Evolutionary conservation across 2,888 invertebrate species (phyloP).

Genomic region (Caenorhabditis virilis): DNA sequence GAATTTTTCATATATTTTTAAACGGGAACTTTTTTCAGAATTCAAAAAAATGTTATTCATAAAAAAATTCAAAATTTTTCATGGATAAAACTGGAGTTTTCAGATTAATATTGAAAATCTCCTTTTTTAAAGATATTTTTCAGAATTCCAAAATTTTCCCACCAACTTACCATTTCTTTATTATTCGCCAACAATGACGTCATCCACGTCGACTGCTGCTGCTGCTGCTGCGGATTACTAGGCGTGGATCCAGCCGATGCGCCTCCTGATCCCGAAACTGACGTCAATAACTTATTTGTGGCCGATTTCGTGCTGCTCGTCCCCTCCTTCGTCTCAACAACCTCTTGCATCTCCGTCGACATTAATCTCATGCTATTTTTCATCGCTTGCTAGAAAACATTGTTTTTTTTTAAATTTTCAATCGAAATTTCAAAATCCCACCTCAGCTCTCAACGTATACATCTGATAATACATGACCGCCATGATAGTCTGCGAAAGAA

Average conservation of each 20-base stretch:
- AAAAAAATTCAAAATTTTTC: no score
- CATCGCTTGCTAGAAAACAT: background rate
- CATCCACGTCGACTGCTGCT: background rate
- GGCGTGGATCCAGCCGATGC: background rate
- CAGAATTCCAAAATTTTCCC: no score
- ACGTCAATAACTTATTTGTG: background rate
- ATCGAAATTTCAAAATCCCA: background rate
- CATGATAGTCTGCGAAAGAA: constrained; percentile 21
- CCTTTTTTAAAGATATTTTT: no score
- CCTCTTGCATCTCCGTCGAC: background rate
- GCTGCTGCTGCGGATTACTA: background rate
- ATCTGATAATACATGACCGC: constrained; percentile 31
- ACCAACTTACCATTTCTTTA: no score
- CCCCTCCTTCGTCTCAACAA: background rate
- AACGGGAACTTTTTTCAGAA: no score
- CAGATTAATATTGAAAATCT: no score
- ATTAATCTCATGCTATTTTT: background rate
- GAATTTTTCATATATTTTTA: no score
- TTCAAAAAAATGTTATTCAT: no score
- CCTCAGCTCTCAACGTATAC: constrained; percentile 15
- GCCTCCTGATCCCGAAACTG: background rate
- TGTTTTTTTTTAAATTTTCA: no score
- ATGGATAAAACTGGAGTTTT: no score
- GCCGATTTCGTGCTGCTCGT: background rate
- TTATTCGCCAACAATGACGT: background rate